A percentile compares a stretch with the other conserved stretches of the same genome.
Evolutionary conservation across 2,797 vertebrate species (phyloP).

Genomic region (Phaenicophaeus curvirostris): DNA sequence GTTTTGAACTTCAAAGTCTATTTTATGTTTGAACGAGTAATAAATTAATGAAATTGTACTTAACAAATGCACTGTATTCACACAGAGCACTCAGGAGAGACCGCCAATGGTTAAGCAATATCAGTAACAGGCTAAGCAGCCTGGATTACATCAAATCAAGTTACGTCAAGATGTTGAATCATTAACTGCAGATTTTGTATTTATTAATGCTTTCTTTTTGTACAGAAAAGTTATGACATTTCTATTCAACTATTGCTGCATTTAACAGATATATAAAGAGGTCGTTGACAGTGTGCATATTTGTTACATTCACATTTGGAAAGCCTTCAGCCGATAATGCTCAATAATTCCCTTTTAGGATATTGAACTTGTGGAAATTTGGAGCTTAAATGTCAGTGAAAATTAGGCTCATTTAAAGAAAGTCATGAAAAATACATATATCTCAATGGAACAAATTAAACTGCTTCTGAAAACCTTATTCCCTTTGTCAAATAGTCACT

Average conservation of each 20-base stretch:
- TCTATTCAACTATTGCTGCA: not conserved
- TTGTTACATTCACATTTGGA: not conserved
- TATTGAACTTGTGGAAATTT: not conserved
- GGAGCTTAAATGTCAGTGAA: not conserved
- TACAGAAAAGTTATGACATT: not conserved
- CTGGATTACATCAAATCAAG: not conserved
- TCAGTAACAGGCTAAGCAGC: not conserved
- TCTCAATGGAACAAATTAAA: not conserved
- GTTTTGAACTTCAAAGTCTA: not conserved
- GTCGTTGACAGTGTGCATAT: not conserved
- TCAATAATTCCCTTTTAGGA: not conserved
- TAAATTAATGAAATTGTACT: not conserved
- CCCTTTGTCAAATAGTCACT: not conserved
- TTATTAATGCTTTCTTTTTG: not conserved
- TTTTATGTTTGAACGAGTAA: not conserved
- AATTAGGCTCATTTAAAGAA: not conserved
- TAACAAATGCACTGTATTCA: not conserved
- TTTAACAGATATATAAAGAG: not conserved
- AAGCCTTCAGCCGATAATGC: not conserved
- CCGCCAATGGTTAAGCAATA: not conserved
- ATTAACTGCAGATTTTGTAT: not conserved
- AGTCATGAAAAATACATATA: not conserved
- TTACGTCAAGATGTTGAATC: not conserved
- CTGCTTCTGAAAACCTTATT: not conserved
- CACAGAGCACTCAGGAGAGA: not conserved